Evolutionary conservation across 2,797 vertebrate species (phyloP).

Genomic region (Typhlichthys eigenmanni): DNA sequence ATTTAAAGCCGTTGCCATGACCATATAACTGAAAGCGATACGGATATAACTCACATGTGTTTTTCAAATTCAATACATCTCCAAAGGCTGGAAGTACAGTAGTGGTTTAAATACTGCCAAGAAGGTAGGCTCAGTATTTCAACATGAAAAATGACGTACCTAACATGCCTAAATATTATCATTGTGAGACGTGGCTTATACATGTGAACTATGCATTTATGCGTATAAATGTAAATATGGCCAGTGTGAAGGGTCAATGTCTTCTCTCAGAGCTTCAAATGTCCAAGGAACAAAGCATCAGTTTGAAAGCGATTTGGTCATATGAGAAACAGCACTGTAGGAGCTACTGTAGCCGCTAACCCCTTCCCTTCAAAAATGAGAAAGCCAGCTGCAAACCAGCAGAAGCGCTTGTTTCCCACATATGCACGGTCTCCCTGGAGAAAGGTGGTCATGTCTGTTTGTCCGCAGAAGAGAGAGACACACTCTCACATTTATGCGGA

Average conservation of each 20-base stretch:
- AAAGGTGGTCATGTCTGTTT: conserved; percentile 41
- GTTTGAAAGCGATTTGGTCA: conserved; percentile 36
- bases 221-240: conserved; percentile 9
- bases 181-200: too few relatives aligned
- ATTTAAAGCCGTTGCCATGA: conserved; percentile 65
- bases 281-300: conserved; percentile 12
- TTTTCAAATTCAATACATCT: conserved; percentile 35
- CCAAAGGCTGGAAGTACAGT: not conserved
- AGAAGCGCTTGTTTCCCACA: conserved; percentile 55
- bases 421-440: conserved; percentile 60
- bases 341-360: conserved; percentile 20
- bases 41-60: conserved; percentile 27
- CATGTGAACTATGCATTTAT: too few relatives aligned
- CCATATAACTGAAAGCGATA: conserved; percentile 39
- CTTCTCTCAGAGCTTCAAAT: conserved; percentile 19
- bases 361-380: conserved; percentile 48
- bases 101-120: conserved; percentile 9
- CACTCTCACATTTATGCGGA: conserved; percentile 31
- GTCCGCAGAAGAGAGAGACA: conserved; percentile 27
- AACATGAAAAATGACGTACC: conserved; percentile 1
- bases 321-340: conserved; percentile 51
- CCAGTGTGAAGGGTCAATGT: conserved; percentile 33
- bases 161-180: conserved; percentile 26
- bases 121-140: conserved; percentile 15
- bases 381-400: conserved; percentile 58